These are phyloP conservation scores for Rhingia campestris DNA, from an alignment of 2,888 invertebrate genomes.

Conservation along the genomic window DNA sequence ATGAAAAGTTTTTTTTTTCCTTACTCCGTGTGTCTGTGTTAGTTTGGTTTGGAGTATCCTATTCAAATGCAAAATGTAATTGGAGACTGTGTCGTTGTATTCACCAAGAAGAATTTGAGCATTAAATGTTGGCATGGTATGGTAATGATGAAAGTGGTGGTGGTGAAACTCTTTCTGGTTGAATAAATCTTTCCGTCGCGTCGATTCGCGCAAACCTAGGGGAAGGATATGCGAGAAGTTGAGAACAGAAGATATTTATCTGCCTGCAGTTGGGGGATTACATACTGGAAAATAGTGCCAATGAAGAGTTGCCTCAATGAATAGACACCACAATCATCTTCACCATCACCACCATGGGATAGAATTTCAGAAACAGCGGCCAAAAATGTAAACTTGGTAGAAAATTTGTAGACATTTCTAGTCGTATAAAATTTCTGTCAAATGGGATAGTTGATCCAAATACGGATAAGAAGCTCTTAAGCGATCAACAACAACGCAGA, in stretches of 20 bases:
- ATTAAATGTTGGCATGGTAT: slow-evolving; percentile 38
- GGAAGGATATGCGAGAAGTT: slow-evolving; percentile 56
- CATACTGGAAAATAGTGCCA: slow-evolving; percentile 2
- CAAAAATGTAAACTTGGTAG: too few relatives aligned
- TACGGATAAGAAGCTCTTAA: too few relatives aligned
- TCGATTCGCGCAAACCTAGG: slow-evolving; percentile 32
- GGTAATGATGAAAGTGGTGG: slow-evolving; percentile 8
- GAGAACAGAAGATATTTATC: slow-evolving; percentile 72
- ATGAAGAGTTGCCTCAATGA: slow-evolving; percentile 19
- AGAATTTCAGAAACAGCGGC: too few relatives aligned
- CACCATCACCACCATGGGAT: not conserved
- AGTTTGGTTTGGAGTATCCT: slow-evolving; percentile 38
- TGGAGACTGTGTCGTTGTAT: slow-evolving; percentile 68
- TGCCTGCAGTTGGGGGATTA: slow-evolving; percentile 50
- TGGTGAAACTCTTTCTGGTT: slow-evolving; percentile 59
- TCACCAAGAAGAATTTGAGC: slow-evolving; percentile 43
- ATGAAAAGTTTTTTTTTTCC: slow-evolving; percentile 24
- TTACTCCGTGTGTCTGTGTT: slow-evolving; percentile 15
- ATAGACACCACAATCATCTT: slow-evolving; percentile 4
- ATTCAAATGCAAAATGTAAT: slow-evolving; percentile 68
- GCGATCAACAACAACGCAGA: too few relatives aligned
- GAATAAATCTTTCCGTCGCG: slow-evolving; percentile 58
- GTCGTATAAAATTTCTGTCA: too few relatives aligned
- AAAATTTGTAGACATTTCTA: too few relatives aligned
- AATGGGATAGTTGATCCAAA: too few relatives aligned